phyloP scores from a whole-genome alignment of 2,888 invertebrate species.

The Patella caerulea region DNA sequence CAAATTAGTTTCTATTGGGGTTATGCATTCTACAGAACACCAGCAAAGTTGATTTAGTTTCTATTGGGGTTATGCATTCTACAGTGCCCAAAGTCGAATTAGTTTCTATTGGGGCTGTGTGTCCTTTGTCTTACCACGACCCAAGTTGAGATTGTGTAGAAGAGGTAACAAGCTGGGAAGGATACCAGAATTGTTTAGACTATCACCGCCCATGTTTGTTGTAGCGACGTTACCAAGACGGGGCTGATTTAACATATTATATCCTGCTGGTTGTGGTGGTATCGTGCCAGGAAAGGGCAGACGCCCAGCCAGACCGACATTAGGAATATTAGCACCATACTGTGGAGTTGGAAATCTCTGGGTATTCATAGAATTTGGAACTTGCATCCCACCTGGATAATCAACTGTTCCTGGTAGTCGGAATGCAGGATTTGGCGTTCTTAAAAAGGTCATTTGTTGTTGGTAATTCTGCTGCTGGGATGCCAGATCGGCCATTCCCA shows the following conservation, averaged over 20 bases:
- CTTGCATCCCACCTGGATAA: background rate
- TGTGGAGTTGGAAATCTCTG: background rate
- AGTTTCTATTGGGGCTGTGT: too few species aligned
- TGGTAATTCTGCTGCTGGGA: background rate
- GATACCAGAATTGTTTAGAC: slow-evolving; percentile 18
- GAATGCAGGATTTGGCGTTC: background rate
- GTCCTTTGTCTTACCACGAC: slow-evolving; percentile 14
- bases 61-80: too few species aligned
- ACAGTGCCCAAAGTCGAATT: too few species aligned
- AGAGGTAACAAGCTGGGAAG: slow-evolving; percentile 33
- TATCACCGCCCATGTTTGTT: background rate
- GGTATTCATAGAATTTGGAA: background rate
- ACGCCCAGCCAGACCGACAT: too few species aligned
- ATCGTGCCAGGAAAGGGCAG: background rate
- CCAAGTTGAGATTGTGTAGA: slow-evolving; percentile 27
- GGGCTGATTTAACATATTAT: background rate
- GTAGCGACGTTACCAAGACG: background rate
- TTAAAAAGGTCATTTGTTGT: background rate
- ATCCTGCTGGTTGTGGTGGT: background rate
- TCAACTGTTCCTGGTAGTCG: background rate
- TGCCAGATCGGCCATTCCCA: too few species aligned
- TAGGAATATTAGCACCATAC: background rate
- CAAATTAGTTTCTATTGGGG: too few species aligned
- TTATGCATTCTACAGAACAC: too few species aligned
- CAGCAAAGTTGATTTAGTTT: too few species aligned